phyloP scores from a whole-genome alignment of 23 tunicate genomes.

The Aplidium turbinatum region DNA sequence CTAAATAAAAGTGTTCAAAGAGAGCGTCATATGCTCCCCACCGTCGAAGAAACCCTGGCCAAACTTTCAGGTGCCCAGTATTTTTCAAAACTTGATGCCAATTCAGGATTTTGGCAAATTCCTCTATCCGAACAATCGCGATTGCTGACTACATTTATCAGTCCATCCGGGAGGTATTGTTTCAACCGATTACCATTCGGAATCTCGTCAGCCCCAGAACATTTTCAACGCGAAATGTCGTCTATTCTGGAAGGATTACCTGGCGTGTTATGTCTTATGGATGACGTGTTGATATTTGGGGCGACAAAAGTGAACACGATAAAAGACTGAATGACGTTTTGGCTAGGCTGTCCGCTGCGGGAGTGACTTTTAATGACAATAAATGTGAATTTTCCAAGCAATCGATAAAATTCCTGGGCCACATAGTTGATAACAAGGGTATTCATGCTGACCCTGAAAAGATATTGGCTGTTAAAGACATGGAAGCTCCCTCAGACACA shows the following conservation, averaged over 20 bases:
- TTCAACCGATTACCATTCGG: slow-evolving; percentile 52
- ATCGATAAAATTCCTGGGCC: slow-evolving; percentile 22
- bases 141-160: slow-evolving; percentile 31
- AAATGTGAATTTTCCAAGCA: slow-evolving; percentile 28
- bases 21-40: slow-evolving; percentile 9
- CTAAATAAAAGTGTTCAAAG: slow-evolving; percentile 18
- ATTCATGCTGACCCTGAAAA: slow-evolving; percentile 35
- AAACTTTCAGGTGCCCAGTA: slow-evolving; percentile 20
- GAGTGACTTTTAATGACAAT: slow-evolving; percentile 22
- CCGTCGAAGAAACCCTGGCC: slow-evolving; percentile 9
- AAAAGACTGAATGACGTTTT: slow-evolving; percentile 7
- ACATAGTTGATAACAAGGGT: slow-evolving; percentile 22
- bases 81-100: slow-evolving; percentile 33
- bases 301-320: slow-evolving; percentile 24
- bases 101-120: slow-evolving; percentile 40
- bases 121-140: slow-evolving; percentile 6
- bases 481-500: slow-evolving; percentile 22
- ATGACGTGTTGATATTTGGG: slow-evolving; percentile 25
- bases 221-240: slow-evolving; percentile 21
- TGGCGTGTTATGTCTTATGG: slow-evolving; percentile 31
- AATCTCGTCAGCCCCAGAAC: slow-evolving; percentile 40
- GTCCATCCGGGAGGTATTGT: slow-evolving; percentile 33
- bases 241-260: slow-evolving; percentile 13
- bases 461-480: slow-evolving; percentile 14
- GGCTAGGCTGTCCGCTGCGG: slow-evolving; percentile 13